phyloP scores from a whole-genome alignment of 2,797 vertebrate species.

The Thamnophis elegans region DNA sequence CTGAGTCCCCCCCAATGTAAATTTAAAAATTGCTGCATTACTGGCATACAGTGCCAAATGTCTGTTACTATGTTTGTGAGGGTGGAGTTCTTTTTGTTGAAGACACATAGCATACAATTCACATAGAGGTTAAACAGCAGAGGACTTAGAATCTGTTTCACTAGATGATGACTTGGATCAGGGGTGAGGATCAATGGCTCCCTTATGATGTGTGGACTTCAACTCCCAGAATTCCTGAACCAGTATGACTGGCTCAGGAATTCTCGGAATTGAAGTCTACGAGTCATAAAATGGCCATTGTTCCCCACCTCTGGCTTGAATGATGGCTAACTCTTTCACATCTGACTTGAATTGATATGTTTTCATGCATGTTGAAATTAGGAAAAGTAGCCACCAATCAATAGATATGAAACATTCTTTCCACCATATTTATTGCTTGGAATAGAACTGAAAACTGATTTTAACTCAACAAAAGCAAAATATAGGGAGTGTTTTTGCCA shows the following conservation, averaged over 20 bases:
- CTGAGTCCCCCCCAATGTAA: not conserved
- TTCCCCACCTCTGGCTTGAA: too few species aligned
- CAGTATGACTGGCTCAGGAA: too few species aligned
- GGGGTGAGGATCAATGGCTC: too few species aligned
- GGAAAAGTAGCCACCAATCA: not conserved
- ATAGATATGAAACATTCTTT: not conserved
- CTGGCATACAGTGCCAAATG: not conserved
- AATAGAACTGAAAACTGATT: not conserved
- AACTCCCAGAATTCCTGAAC: too few species aligned
- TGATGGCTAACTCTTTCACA: not conserved
- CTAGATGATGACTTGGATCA: not conserved
- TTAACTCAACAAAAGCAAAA: not conserved
- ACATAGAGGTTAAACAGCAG: not conserved
- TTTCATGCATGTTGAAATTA: not conserved
- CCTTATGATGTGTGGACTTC: too few species aligned
- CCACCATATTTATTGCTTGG: not conserved
- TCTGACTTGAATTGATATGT: not conserved
- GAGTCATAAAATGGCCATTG: too few species aligned
- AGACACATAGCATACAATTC: not conserved
- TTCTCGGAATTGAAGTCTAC: too few species aligned
- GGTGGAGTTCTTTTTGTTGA: not conserved
- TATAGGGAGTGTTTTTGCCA: not conserved
- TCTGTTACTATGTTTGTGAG: not conserved
- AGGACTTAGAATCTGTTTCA: not conserved
- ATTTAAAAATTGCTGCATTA: not conserved